A percentile compares a stretch with the other conserved stretches of the same genome.
These are phyloP conservation scores for Podarcis raffonei DNA, from an alignment of 2,113 vertebrate genomes.

Conservation along the genomic window DNA sequence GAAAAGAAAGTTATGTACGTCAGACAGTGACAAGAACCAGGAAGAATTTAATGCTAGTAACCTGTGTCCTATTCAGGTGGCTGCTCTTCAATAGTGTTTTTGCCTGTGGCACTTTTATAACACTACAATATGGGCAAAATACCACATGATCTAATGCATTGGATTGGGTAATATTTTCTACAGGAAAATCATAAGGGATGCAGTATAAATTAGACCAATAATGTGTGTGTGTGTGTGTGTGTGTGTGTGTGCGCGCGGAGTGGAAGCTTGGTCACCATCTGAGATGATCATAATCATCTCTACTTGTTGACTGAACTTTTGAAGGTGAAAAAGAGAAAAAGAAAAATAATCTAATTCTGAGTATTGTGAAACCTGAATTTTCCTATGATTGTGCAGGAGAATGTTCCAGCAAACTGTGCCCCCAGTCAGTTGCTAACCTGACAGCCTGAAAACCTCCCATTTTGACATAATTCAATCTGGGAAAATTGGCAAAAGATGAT, in stretches of 20 bases:
- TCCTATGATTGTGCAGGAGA: neutral
- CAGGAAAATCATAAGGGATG: too few species aligned
- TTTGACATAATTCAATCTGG: neutral
- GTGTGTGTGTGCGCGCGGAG: too few species aligned
- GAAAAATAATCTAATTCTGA: too few species aligned
- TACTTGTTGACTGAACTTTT: too few species aligned
- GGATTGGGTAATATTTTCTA: neutral
- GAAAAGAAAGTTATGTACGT: neutral
- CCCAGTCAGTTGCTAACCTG: neutral
- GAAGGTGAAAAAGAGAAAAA: too few species aligned
- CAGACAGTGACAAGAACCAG: conserved; percentile 8
- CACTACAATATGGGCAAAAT: neutral
- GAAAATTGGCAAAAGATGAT: neutral
- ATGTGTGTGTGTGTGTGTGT: too few species aligned
- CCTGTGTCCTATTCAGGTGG: conserved; percentile 10
- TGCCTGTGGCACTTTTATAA: neutral
- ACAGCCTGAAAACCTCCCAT: too few species aligned
- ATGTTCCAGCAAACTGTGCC: neutral
- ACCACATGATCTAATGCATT: neutral
- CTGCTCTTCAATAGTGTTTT: neutral
- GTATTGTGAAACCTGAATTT: too few species aligned
- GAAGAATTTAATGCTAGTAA: neutral
- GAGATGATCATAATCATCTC: too few species aligned
- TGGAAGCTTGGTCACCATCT: too few species aligned
- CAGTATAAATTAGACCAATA: too few species aligned